Conservation (phyloP, 2,113 vertebrate species). For the Barbus barbus region DNA sequence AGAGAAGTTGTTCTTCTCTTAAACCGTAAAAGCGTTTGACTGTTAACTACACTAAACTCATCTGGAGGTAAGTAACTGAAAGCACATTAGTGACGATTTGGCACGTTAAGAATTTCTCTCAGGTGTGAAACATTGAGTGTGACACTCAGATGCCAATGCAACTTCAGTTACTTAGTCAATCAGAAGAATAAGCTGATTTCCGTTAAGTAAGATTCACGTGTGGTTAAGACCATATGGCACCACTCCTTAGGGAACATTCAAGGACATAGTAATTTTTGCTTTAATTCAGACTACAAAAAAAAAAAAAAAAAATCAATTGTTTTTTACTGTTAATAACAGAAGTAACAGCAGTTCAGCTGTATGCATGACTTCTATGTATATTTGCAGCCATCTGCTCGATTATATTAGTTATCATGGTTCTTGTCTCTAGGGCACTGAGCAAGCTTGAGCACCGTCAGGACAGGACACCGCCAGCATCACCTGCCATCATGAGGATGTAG, state of each 20-base stretch:
- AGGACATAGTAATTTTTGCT: not conserved
- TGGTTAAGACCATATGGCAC: slow-evolving; percentile 17
- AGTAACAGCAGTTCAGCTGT: not conserved
- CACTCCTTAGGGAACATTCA: not conserved
- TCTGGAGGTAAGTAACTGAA: slow-evolving; percentile 17
- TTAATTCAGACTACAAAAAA: not conserved
- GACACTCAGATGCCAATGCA: slow-evolving; percentile 27
- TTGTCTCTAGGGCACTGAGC: slow-evolving; percentile 3
- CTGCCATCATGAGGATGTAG: not conserved
- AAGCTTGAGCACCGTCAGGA: slow-evolving; percentile 30
- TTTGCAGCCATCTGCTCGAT: not conserved
- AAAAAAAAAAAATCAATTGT: not conserved
- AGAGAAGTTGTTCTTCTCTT: not conserved
- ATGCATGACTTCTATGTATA: not conserved
- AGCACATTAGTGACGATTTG: slow-evolving; percentile 42
- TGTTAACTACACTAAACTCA: slow-evolving; percentile 23
- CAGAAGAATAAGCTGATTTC: slow-evolving; percentile 35
- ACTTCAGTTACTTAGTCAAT: slow-evolving; percentile 3
- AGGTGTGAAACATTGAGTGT: slow-evolving; percentile 41
- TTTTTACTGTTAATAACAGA: not conserved
- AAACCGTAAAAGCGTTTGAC: not conserved
- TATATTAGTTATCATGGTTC: not conserved
- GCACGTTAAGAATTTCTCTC: slow-evolving; percentile 1
- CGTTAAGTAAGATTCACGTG: slow-evolving; percentile 21
- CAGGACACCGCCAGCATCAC: slow-evolving; percentile 44